These are phyloP conservation scores for Marmota flaviventris DNA, from an alignment of 2,113 vertebrate genomes.

Conservation along the genomic window DNA sequence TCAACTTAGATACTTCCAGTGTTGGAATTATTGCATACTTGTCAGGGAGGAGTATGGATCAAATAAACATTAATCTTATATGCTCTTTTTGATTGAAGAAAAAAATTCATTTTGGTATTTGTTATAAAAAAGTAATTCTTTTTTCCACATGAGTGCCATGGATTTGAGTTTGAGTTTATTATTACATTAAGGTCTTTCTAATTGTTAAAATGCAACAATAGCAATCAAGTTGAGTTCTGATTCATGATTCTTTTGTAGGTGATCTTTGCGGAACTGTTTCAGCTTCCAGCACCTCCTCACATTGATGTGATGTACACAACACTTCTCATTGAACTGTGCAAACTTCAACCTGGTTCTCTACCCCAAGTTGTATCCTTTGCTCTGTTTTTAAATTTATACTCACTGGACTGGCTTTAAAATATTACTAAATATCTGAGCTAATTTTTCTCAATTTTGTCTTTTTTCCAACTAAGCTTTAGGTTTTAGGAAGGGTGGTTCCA, in stretches of 20 bases:
- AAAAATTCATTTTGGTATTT: neutral
- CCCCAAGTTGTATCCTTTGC: conserved; percentile 99
- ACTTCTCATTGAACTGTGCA: conserved; percentile 98
- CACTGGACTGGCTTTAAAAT: neutral
- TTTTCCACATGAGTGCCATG: neutral
- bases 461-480: neutral
- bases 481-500: neutral
- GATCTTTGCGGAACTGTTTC: conserved; percentile 97
- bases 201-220: neutral
- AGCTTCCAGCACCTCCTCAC: conserved; percentile 94
- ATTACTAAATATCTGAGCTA: neutral
- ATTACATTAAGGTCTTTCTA: neutral
- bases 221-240: neutral
- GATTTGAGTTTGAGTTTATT: neutral
- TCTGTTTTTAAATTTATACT: neutral
- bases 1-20: neutral
- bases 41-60: neutral
- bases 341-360: conserved; percentile 97
- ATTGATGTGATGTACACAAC: conserved; percentile 98
- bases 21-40: neutral
- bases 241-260: conserved; percentile 87
- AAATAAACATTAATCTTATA: conserved; percentile 5
- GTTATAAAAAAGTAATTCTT: conserved; percentile 15
- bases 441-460: neutral
- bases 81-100: neutral